Evolutionary conservation across 2,797 vertebrate species (phyloP), one percentile per base, ranked within the genome.

Genomic region (Microtus agrestis): DNA sequence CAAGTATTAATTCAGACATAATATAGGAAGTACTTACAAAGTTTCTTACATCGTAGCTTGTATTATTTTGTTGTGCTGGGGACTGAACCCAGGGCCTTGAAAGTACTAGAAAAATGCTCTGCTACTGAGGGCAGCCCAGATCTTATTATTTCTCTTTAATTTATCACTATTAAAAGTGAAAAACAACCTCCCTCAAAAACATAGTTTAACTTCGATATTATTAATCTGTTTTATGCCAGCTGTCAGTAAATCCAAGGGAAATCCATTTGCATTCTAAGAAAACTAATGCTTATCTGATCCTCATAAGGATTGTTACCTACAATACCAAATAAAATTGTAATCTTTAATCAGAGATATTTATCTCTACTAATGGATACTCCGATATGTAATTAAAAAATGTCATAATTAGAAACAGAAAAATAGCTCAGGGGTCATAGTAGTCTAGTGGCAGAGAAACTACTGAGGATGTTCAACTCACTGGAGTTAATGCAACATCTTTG

Each of bases 1-100:
- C 37, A 46, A 88, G 46, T 89, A 89, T 76, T 84, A 84, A 89
- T 67, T 92, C 67, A 82, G 67, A 81, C 88, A 91, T 10, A 19
- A 54, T 34, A 23, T 21, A 23, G 31, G 61, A 95, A 82, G 17
- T 63, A 87, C 56, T 91, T 91, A 94, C n/a, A 89, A 74, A 1
- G 37, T 34, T 79, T 17, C 23, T 74, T 81, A 40, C 27, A n/a
- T 40, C 34, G n/a, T 13, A 48, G 63, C 43, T 19, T 69, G 17
- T 54, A 54, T 37, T 54, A 87, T 19, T 43, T 74, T 9, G 25
- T 23, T 6, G 34, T 87, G n/a, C 15, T 74, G 17, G 27, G 15
- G 15, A 43, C 21, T 87, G 86, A 74, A 87, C 27, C 27, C 15
- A 21, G 27, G n/a, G 51, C 9, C 15, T 87, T 74, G 27, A 25